Evolutionary conservation across 2,113 vertebrate species (phyloP).

Genomic region (Petaurus breviceps): DNA sequence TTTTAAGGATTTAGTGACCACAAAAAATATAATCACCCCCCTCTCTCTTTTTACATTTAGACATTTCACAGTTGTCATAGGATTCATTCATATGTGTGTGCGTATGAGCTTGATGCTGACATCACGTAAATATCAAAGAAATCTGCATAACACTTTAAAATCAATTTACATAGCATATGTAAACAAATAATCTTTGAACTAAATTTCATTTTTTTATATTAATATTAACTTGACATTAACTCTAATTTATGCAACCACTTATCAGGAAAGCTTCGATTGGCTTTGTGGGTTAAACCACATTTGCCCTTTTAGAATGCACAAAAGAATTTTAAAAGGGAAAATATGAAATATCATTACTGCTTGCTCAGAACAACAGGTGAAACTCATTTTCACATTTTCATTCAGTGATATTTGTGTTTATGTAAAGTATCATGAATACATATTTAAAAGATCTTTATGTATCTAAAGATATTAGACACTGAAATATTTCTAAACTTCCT

Average conservation of each 20-base stretch:
- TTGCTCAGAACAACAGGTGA: slow-evolving; percentile 44
- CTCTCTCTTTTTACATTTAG: slow-evolving; percentile 47
- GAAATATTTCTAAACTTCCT: slow-evolving; percentile 42
- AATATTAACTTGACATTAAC: slow-evolving; percentile 67
- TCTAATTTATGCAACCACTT: slow-evolving; percentile 71
- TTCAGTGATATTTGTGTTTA: slow-evolving; percentile 48
- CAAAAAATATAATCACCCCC: background rate
- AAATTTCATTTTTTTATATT: slow-evolving; percentile 77
- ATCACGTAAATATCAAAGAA: slow-evolving; percentile 70
- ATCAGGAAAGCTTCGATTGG: slow-evolving; percentile 70
- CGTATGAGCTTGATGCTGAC: slow-evolving; percentile 56
- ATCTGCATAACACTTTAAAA: slow-evolving; percentile 68
- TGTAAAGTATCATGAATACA: slow-evolving; percentile 13
- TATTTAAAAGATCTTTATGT: slow-evolving; percentile 32
- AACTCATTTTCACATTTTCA: slow-evolving; percentile 42
- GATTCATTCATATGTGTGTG: background rate
- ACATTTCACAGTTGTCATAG: slow-evolving; percentile 23
- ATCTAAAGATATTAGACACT: slow-evolving; percentile 13
- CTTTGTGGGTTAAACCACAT: slow-evolving; percentile 63
- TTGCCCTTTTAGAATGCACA: slow-evolving; percentile 61
- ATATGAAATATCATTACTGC: slow-evolving; percentile 40
- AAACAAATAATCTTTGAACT: slow-evolving; percentile 75
- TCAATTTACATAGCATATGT: slow-evolving; percentile 67
- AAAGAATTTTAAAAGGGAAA: slow-evolving; percentile 55
- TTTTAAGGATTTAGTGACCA: slow-evolving; percentile 17